phyloP scores from a whole-genome alignment of 2,888 invertebrate genomes.

The Orthonevra nobilis region DNA sequence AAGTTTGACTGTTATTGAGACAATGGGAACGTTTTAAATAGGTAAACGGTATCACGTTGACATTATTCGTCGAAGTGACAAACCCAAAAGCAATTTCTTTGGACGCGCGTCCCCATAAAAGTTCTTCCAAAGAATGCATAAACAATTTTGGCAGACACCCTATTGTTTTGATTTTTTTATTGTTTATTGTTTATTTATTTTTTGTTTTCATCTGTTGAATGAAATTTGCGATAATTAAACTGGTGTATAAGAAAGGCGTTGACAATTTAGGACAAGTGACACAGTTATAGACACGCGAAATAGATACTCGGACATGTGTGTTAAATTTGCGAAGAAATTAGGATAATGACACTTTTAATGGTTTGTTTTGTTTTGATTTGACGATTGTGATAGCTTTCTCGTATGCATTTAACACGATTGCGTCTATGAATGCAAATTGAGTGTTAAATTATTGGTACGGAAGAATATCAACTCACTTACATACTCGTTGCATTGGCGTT shows the following conservation, averaged over 20 bases:
- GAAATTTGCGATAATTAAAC: slow-evolving; percentile 29
- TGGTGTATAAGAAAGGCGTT: slow-evolving; percentile 9
- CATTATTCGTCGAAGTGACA: not conserved
- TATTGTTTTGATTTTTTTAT: not conserved
- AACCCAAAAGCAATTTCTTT: not conserved
- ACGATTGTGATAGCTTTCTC: too few species aligned
- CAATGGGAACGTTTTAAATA: slow-evolving; percentile 31
- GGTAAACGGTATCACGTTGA: slow-evolving; percentile 38
- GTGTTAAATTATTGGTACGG: too few species aligned
- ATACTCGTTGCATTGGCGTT: too few species aligned
- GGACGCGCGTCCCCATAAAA: slow-evolving; percentile 28
- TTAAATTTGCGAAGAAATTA: too few species aligned
- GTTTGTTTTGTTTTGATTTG: too few species aligned
- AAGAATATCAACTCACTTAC: too few species aligned
- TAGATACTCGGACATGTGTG: too few species aligned
- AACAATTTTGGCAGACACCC: not conserved
- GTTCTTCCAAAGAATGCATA: slow-evolving; percentile 26
- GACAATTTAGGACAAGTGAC: not conserved
- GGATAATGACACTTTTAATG: too few species aligned
- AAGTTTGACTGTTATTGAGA: slow-evolving; percentile 11
- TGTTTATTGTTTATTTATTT: slow-evolving; percentile 4
- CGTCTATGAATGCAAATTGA: too few species aligned
- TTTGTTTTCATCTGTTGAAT: not conserved
- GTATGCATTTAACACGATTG: too few species aligned
- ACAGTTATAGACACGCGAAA: too few species aligned